phyloP scores from a whole-genome alignment of 2,797 vertebrate genomes.

The Neosilurus mollespiculum region DNA sequence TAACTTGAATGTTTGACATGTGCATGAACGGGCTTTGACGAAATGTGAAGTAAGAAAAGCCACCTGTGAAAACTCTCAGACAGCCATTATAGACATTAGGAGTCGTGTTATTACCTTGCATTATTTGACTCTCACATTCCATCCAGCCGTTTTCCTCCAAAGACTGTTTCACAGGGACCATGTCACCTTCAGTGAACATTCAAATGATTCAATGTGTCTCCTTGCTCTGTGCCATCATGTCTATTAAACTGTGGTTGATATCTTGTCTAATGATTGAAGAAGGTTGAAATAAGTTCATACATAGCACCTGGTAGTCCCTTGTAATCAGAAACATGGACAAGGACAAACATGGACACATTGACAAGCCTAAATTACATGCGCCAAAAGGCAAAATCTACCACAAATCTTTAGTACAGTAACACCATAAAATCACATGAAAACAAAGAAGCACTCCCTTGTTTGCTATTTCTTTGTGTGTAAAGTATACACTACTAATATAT shows the following conservation, averaged over 20 bases:
- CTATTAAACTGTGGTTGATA: neutral
- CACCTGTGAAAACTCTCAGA: conserved; percentile 10
- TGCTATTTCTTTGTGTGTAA: neutral
- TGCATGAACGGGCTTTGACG: neutral
- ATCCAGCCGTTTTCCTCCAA: neutral
- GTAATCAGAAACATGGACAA: neutral
- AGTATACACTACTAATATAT: neutral
- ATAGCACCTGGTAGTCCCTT: neutral
- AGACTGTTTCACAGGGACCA: neutral
- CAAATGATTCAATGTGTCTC: neutral
- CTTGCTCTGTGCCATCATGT: neutral
- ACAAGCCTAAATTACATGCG: neutral
- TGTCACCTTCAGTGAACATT: neutral
- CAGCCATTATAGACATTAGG: conserved; percentile 11
- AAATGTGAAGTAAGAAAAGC: conserved; percentile 22
- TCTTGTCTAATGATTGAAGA: neutral
- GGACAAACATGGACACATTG: no score
- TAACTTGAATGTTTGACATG: conserved; percentile 7
- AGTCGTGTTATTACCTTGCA: conserved; percentile 4
- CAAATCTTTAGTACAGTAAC: neutral
- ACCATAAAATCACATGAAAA: neutral
- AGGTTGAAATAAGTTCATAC: neutral
- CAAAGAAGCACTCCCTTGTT: neutral
- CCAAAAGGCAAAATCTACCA: neutral
- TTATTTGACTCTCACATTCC: neutral